Percentiles rank a stretch among this genome's conserved stretches.
phyloP scores from a whole-genome alignment of 1,140 invertebrate genomes.

The Triops longicaudatus region DNA sequence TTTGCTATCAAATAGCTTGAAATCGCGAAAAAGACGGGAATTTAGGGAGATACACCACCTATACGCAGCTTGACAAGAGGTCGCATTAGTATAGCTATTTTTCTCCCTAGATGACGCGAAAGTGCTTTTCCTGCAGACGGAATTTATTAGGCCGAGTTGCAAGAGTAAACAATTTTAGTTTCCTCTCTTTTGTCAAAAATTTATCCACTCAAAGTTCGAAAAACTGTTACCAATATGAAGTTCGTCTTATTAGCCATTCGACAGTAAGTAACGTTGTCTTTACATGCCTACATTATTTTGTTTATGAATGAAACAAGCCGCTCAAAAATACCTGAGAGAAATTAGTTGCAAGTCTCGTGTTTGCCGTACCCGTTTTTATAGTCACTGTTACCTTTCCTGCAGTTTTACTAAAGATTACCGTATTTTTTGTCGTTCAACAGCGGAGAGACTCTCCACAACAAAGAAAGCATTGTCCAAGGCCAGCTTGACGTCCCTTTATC shows the following conservation, averaged over 20 bases:
- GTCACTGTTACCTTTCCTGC: not conserved
- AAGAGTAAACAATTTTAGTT: too few species aligned
- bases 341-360: not conserved
- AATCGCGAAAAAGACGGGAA: too few species aligned
- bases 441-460: constrained; percentile 25
- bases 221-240: not conserved
- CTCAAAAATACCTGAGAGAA: not conserved
- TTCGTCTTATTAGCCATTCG: not conserved
- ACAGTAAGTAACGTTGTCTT: not conserved
- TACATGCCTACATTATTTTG: not conserved
- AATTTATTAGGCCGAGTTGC: too few species aligned
- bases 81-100: too few species aligned
- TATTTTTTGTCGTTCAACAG: not conserved
- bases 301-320: not conserved
- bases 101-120: too few species aligned
- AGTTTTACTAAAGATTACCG: not conserved
- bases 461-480: constrained; percentile 24
- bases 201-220: too few species aligned
- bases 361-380: not conserved
- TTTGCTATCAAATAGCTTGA: too few species aligned
- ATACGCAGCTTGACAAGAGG: too few species aligned
- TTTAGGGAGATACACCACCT: too few species aligned
- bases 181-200: too few species aligned
- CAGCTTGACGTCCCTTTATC: constrained; percentile 27
- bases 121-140: too few species aligned